phyloP scores from a whole-genome alignment of 2,888 invertebrate genomes.

The Uloborus plumipes region DNA sequence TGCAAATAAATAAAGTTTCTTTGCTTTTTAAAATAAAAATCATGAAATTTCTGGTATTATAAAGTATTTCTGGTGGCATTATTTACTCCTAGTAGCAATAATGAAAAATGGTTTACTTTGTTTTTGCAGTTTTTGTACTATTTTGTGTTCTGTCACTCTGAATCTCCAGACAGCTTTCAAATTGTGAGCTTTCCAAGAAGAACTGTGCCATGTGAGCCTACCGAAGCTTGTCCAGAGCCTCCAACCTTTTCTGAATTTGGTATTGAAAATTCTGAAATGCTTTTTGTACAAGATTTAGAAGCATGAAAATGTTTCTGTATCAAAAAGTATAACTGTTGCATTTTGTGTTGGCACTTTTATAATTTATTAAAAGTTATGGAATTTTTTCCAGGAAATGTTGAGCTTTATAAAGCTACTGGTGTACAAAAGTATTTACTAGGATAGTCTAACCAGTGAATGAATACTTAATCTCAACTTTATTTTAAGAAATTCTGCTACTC shows the following conservation, averaged over 20 bases:
- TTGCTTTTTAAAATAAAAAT: too few relatives aligned
- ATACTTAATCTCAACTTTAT: too few relatives aligned
- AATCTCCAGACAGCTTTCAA: slow-evolving; percentile 92
- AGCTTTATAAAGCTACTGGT: too few relatives aligned
- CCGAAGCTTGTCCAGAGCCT: slow-evolving; percentile 70
- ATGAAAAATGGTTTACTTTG: neutral
- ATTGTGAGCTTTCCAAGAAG: slow-evolving; percentile 95
- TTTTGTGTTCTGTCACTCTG: slow-evolving; percentile 95
- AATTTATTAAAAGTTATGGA: neutral
- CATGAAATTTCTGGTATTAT: too few relatives aligned
- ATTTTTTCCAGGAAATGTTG: neutral
- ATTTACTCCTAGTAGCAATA: too few relatives aligned
- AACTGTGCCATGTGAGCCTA: slow-evolving; percentile 79
- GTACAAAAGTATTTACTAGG: too few relatives aligned
- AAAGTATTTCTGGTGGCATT: too few relatives aligned
- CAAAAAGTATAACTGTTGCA: too few relatives aligned
- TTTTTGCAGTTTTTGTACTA: slow-evolving; percentile 87
- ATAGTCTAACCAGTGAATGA: too few relatives aligned
- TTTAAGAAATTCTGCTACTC: too few relatives aligned
- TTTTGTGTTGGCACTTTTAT: neutral
- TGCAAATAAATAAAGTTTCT: too few relatives aligned
- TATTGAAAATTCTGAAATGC: slow-evolving; percentile 88
- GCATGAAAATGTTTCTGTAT: slow-evolving; percentile 73
- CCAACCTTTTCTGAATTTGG: slow-evolving; percentile 83
- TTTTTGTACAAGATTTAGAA: slow-evolving; percentile 94